Evolutionary conservation across 2,888 invertebrate species (phyloP), one percentile per base, ranked within the genome.

Genomic region (Ectobius pallidus): DNA sequence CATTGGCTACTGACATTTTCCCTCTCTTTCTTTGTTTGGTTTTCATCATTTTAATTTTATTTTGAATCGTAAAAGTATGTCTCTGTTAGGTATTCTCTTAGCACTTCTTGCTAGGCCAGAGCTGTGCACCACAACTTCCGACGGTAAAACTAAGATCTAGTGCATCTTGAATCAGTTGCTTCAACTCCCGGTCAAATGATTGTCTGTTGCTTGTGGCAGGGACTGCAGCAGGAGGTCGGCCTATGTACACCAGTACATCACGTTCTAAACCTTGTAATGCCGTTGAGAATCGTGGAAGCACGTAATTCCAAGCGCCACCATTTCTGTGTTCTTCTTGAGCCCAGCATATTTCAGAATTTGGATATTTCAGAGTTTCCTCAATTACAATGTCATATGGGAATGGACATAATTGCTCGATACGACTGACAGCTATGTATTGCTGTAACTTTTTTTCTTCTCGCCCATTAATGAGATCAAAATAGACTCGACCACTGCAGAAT

Each of bases 341-440:
- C 67, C 67, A 46, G n/a, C 46, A 46, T 7, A 46, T 46, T 46
- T 46, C 46, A n/a, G 46, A 7, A n/a, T 46, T 46, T 4, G 46
- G 46, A n/a, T 46, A 46, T 46, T n/a, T 46, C 3, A n/a, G 3
- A 3, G 20, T 14, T 34, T 34, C 7, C 7, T 27, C 20, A 11
- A 7, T 27, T 32, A 32, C 34, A 14, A 32, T 7, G 22, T 63
- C 34, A 14, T n/a, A 20, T 30, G 32, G 30, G 14, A 34, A 63
- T 63, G 30, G 69, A 52, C 46, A 69, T 7, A 69, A 27, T 20
- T 69, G 52, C 27, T 69, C 69, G 6, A 69, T 27, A 49, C 69
- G 52, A 7, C 18, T 32, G 2, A 69, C 18, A 3, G 69, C 52
- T 9, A 69, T 27, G 22, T 69, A n/a, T n/a, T 9, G n/a, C 4